Percentiles rank a stretch among this genome's conserved stretches.
Conservation (phyloP, 2,888 invertebrate species). For the Amphiduros pacificus region DNA sequence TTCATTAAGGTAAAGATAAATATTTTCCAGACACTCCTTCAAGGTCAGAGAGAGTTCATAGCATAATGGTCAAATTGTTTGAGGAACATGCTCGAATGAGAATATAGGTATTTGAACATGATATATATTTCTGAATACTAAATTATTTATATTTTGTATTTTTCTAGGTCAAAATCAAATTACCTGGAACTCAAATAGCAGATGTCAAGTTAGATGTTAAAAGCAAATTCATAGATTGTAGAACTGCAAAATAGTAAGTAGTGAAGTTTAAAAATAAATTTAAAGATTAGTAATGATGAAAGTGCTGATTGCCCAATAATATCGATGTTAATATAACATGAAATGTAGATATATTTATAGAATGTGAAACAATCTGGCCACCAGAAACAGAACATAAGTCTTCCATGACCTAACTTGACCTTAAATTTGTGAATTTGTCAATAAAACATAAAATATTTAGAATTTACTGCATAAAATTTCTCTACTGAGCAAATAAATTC, state of each 20-base stretch:
- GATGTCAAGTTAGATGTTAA: slow-evolving; percentile 74
- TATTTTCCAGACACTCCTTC: neutral
- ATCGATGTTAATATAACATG: no score
- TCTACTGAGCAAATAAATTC: neutral
- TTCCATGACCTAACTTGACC: neutral
- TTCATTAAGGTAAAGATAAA: neutral
- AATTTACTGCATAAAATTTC: neutral
- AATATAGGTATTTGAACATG: no score
- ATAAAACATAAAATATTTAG: neutral
- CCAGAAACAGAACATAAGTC: neutral
- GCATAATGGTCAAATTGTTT: no score
- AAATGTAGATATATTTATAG: neutral
- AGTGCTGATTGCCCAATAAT: no score
- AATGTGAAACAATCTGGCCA: neutral
- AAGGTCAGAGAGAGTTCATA: no score
- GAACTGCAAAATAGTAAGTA: slow-evolving; percentile 58
- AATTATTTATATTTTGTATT: slow-evolving; percentile 7
- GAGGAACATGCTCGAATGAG: no score
- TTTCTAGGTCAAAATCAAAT: slow-evolving; percentile 64
- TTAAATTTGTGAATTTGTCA: neutral
- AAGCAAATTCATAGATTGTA: slow-evolving; percentile 65
- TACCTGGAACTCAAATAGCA: slow-evolving; percentile 76
- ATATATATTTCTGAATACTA: neutral
- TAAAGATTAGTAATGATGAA: no score
- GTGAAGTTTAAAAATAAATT: no score